Evolutionary conservation across 2,797 vertebrate species (phyloP), one percentile per base, ranked within the genome.

Genomic region (Thaleichthys pacificus): DNA sequence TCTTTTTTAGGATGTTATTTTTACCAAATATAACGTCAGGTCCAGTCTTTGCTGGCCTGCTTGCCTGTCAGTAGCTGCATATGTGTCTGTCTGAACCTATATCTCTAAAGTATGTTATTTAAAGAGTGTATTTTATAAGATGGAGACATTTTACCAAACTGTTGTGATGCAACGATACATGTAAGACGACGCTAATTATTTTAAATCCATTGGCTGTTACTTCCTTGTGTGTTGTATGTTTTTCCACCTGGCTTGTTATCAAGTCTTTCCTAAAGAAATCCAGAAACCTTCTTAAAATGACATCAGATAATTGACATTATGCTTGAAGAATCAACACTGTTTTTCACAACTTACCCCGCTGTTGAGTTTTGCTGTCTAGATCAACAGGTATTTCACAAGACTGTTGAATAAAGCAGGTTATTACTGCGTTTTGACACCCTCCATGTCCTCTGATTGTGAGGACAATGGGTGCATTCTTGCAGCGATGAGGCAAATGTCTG

Each of bases 131-230:
- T n/a, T 56, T 56, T 56, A 56, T 56, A 56, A 56, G 51, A 56
- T 56, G 17, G 1, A 56, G 3, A n/a, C 7, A 66, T 47, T 15
- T 30, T 17, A 11, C 7, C 61, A 62, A 62, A 30, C 24, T 35
- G 66, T 28, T 57, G 28, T 68, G 17, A n/a, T 57, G 17, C 28
- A 68, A 32, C 11, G n/a, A 9, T 57, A 32, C 28, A 19, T 30
- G 4, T 30, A 6, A 32, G 21, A 21, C 8, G 35, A 26, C 21
- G 21, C 26, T 17, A 30, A 54, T n/a, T 57, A 58, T 57, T 56
- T 57, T 57, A 68, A 57, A 57, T 38, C 5, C n/a, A 32, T 56
- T 68, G 67, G n/a, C 66, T 68, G 19, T 38, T 68, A 57, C 66
- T 21, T 30, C 26, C 24, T 66, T 26, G 42, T 12, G 12, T 14